Percentiles rank a stretch among this genome's conserved stretches.
phyloP scores from a whole-genome alignment of 1,140 invertebrate genomes.

The Saccostrea echinata region DNA sequence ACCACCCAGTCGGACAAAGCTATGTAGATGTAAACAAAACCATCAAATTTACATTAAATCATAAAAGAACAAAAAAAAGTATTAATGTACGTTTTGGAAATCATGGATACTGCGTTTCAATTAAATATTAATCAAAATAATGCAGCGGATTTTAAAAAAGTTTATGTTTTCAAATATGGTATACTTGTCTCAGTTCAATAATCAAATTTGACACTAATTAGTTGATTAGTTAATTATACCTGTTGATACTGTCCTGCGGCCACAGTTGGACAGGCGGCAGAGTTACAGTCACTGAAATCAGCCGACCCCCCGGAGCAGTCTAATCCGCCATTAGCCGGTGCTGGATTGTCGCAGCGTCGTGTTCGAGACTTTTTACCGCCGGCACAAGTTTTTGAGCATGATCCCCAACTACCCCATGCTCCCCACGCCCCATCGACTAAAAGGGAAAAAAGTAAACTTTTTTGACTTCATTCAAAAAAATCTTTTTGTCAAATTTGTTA shows the following conservation, averaged over 20 bases:
- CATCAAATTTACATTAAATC: too few relatives aligned
- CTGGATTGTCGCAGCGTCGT: constrained; percentile 39
- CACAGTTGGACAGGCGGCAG: constrained; percentile 22
- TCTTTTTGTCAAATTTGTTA: too few relatives aligned
- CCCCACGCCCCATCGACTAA: constrained; percentile 46
- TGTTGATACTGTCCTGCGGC: constrained; percentile 42
- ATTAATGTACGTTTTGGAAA: too few relatives aligned
- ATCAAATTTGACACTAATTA: too few relatives aligned
- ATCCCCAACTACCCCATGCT: constrained; percentile 38
- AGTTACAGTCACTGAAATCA: constrained; percentile 37
- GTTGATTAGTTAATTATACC: not conserved
- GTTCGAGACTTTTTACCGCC: constrained; percentile 17
- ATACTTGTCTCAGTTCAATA: too few relatives aligned
- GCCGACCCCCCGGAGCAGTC: constrained; percentile 31
- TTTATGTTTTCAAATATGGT: too few relatives aligned
- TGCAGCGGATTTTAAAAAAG: too few relatives aligned
- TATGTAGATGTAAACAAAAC: not conserved
- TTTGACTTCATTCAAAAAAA: too few relatives aligned
- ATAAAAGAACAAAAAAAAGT: too few relatives aligned
- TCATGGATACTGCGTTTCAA: too few relatives aligned
- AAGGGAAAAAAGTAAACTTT: not conserved
- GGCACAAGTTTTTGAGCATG: constrained; percentile 39
- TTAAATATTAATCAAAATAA: too few relatives aligned
- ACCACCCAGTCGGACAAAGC: constrained; percentile 42
- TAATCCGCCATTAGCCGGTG: constrained; percentile 42